Evolutionary conservation across 2,113 vertebrate genomes (phyloP).

Genomic region (Ivindomyrus marchei): DNA sequence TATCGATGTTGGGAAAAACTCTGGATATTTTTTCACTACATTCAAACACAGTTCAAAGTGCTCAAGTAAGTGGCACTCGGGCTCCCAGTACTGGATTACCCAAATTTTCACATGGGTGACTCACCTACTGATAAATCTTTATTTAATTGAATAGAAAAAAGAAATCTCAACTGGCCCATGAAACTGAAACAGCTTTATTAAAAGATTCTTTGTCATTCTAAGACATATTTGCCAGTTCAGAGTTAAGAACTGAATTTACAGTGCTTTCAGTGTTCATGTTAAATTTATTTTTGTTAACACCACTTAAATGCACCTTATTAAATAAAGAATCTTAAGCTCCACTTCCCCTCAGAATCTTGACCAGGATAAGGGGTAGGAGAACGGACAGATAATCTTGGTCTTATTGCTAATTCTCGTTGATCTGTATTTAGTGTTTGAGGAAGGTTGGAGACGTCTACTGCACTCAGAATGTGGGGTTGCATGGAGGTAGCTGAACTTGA

Average conservation of each 20-base stretch:
- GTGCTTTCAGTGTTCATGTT: background rate
- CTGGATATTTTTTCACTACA: background rate
- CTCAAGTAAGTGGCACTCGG: background rate
- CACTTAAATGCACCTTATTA: background rate
- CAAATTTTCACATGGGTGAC: background rate
- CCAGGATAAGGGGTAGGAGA: background rate
- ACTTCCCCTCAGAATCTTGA: background rate
- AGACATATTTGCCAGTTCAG: background rate
- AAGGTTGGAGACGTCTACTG: background rate
- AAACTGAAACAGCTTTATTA: background rate
- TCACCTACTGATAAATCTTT: background rate
- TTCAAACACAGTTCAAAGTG: background rate
- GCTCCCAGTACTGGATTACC: background rate
- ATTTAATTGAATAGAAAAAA: background rate
- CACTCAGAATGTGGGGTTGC: background rate
- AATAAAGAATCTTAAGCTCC: background rate
- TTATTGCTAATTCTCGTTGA: background rate
- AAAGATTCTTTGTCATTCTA: background rate
- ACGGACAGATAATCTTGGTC: background rate
- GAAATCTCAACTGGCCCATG: background rate
- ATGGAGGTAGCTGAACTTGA: background rate
- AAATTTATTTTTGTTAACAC: background rate
- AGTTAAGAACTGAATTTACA: background rate
- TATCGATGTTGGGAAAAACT: background rate
- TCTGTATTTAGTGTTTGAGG: background rate